A percentile compares a stretch with the other conserved stretches of the same genome.
phyloP scores from a whole-genome alignment of 2,888 invertebrate genomes.

The Papilio demoleus region DNA sequence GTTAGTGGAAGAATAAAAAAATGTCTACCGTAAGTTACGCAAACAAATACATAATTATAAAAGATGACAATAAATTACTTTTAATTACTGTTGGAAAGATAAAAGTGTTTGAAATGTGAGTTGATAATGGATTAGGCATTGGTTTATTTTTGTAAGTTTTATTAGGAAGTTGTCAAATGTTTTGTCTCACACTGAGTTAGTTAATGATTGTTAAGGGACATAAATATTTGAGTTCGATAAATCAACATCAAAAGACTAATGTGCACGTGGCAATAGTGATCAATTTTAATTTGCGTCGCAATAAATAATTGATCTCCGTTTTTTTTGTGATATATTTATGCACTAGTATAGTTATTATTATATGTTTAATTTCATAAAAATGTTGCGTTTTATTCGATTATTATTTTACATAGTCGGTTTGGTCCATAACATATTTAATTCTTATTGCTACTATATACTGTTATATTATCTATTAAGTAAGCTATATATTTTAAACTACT shows the following conservation, averaged over 20 bases:
- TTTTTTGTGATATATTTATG: too few species aligned
- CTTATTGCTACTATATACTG: too few species aligned
- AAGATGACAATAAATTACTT: conserved; percentile 33
- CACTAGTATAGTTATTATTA: background rate
- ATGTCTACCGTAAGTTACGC: background rate
- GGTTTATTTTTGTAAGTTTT: background rate
- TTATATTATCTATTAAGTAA: too few species aligned
- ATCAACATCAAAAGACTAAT: too few species aligned
- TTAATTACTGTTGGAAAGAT: background rate
- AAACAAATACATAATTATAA: conserved; percentile 18
- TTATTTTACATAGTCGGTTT: background rate
- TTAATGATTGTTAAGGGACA: background rate
- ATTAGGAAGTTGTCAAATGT: background rate
- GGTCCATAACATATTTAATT: conserved; percentile 39
- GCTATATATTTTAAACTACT: conserved; percentile 2
- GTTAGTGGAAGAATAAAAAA: background rate
- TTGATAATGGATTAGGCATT: background rate
- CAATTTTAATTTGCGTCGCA: background rate
- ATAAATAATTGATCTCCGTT: conserved; percentile 1
- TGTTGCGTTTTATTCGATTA: background rate
- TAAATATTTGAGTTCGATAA: too few species aligned
- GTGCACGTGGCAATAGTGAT: too few species aligned
- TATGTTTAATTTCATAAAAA: too few species aligned
- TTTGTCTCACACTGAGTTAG: background rate
- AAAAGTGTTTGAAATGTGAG: background rate